Conservation (phyloP, 2,797 vertebrate species). For the Clangula hyemalis region DNA sequence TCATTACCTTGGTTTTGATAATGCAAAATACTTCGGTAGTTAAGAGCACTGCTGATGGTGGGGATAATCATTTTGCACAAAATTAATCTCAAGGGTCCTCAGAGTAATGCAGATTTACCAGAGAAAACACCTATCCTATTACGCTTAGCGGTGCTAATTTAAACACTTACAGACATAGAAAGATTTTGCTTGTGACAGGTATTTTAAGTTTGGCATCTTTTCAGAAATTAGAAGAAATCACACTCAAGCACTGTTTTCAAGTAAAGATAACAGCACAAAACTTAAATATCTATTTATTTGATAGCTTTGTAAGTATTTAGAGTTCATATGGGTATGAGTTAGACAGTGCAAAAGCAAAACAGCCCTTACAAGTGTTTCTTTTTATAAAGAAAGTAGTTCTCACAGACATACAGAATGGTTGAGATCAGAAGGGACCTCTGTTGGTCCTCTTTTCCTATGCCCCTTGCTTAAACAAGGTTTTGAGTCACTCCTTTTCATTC, state of each 20-base stretch:
- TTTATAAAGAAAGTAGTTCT: not conserved
- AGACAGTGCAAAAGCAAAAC: not conserved
- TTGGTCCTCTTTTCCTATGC: not conserved
- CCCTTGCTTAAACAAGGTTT: not conserved
- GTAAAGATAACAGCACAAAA: constrained; percentile 25
- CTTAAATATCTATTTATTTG: constrained; percentile 6
- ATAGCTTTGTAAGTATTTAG: constrained; percentile 18
- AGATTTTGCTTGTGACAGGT: constrained; percentile 25
- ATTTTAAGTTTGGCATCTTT: not conserved
- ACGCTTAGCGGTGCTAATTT: constrained; percentile 42
- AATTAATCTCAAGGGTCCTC: constrained; percentile 50
- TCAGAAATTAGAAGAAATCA: not conserved
- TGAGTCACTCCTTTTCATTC: not conserved
- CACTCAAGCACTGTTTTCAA: constrained; percentile 15
- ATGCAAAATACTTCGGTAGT: not conserved
- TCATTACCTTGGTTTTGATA: constrained; percentile 12
- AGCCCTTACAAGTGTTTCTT: not conserved
- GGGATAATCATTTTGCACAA: constrained; percentile 20
- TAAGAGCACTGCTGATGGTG: not conserved
- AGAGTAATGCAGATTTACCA: constrained; percentile 27
- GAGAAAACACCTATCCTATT: constrained; percentile 45
- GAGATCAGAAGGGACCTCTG: not conserved
- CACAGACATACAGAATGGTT: not conserved
- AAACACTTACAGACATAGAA: constrained; percentile 22
- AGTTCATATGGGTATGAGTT: not conserved